These are phyloP conservation scores for Cydia strobilella DNA, from an alignment of 1,140 invertebrate genomes.

Conservation along the genomic window DNA sequence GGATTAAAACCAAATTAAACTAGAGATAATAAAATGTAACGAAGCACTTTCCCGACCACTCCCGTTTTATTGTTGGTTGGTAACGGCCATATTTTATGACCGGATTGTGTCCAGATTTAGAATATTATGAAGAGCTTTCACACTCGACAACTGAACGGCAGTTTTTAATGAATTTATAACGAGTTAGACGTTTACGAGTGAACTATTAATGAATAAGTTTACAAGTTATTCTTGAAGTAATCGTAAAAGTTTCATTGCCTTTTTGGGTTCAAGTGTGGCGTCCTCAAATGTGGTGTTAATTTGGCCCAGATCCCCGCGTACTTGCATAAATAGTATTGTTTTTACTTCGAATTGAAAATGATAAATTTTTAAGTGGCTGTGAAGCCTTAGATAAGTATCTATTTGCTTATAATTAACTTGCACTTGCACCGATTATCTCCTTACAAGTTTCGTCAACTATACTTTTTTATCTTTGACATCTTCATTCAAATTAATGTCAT, in stretches of 20 bases:
- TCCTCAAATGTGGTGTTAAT: not conserved
- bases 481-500: too few species aligned
- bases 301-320: too few species aligned
- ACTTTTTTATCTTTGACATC: too few species aligned
- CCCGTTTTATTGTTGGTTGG: slow-evolving; percentile 73
- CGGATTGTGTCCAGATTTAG: slow-evolving; percentile 78
- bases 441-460: too few species aligned
- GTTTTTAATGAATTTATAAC: slow-evolving; percentile 29
- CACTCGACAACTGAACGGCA: slow-evolving; percentile 21
- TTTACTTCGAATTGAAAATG: too few species aligned
- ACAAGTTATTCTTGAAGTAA: slow-evolving; percentile 7
- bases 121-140: slow-evolving; percentile 60
- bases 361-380: too few species aligned
- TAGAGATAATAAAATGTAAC: slow-evolving; percentile 63
- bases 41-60: slow-evolving; percentile 71
- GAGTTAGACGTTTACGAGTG: slow-evolving; percentile 18
- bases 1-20: slow-evolving; percentile 59
- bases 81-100: slow-evolving; percentile 73
- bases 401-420: too few species aligned
- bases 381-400: too few species aligned
- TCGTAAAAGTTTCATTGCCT: slow-evolving; percentile 4
- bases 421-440: too few species aligned
- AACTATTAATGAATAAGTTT: slow-evolving; percentile 11
- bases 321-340: too few species aligned
- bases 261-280: not conserved